A percentile compares a stretch with the other conserved stretches of the same genome.
Evolutionary conservation across 2,888 invertebrate genomes (phyloP).

Genomic region (Lydus trimaculatus): DNA sequence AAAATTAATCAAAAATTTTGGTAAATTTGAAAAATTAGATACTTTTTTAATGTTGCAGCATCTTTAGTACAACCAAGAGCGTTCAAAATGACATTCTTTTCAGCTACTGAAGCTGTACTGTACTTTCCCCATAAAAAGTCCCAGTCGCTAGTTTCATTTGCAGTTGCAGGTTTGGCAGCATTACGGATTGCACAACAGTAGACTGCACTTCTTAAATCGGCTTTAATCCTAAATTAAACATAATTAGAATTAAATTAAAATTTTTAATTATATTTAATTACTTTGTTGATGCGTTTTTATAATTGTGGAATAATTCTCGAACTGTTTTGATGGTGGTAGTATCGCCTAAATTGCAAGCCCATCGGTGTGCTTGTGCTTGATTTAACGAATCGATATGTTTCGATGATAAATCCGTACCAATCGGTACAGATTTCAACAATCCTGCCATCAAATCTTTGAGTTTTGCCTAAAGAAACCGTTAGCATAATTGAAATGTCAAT

Average conservation of each 20-base stretch:
- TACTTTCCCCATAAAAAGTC: conserved; percentile 20
- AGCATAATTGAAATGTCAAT: too few relatives aligned
- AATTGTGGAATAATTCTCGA: conserved; percentile 55
- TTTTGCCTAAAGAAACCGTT: conserved; percentile 10
- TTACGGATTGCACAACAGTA: conserved; percentile 37
- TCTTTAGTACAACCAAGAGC: conserved; percentile 64
- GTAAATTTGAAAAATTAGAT: conserved; percentile 20
- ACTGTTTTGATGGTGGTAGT: conserved; percentile 65
- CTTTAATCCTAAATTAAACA: conserved; percentile 18
- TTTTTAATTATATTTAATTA: conserved; percentile 1
- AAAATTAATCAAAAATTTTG: conserved; percentile 19
- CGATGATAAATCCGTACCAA: neutral
- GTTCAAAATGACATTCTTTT: conserved; percentile 61
- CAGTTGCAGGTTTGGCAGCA: conserved; percentile 13
- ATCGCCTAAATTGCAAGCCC: conserved; percentile 70
- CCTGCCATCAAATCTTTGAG: conserved; percentile 17
- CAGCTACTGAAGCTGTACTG: conserved; percentile 51
- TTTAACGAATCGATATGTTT: conserved; percentile 65
- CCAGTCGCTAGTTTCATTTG: conserved; percentile 28
- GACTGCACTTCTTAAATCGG: conserved; percentile 30
- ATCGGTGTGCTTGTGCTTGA: conserved; percentile 65
- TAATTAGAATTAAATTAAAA: conserved; percentile 21
- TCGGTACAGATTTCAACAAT: neutral
- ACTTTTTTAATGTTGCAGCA: conserved; percentile 47
- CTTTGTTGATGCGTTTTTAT: conserved; percentile 35